Percentiles rank a stretch among this genome's conserved stretches.
Evolutionary conservation across 2,113 vertebrate species (phyloP).

Genomic region (Cheirogaleus medius): DNA sequence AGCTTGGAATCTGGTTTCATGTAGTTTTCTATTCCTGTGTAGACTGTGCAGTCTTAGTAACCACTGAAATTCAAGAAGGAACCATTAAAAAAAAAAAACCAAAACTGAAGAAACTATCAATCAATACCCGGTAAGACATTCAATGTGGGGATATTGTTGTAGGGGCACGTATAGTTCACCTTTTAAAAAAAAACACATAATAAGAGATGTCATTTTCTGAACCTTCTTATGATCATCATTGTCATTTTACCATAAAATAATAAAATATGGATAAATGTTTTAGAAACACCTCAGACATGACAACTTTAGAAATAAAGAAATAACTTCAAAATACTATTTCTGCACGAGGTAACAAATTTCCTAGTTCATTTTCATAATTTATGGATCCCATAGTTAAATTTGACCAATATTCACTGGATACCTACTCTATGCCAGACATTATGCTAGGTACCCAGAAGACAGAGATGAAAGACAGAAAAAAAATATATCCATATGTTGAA

Average conservation of each 20-base stretch:
- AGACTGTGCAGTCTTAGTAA: neutral
- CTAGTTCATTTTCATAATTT: neutral
- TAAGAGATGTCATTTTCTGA: conserved; percentile 4
- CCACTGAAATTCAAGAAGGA: conserved; percentile 62
- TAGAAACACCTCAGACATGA: neutral
- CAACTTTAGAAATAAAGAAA: conserved; percentile 12
- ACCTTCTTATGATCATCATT: neutral
- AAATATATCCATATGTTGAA: neutral
- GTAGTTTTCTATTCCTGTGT: conserved; percentile 36
- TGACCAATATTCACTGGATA: neutral
- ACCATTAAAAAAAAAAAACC: neutral
- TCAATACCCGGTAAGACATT: conserved; percentile 36
- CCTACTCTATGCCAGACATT: neutral
- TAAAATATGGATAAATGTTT: conserved; percentile 15
- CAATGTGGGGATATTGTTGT: conserved; percentile 6
- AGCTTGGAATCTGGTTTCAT: neutral
- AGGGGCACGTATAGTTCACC: neutral
- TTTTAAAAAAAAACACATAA: conserved; percentile 8
- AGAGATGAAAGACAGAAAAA: neutral
- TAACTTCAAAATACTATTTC: neutral
- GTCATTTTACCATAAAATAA: neutral
- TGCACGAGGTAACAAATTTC: neutral
- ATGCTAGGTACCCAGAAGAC: neutral
- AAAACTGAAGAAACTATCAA: conserved; percentile 29
- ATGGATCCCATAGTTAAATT: neutral